phyloP scores from a whole-genome alignment of 2,797 vertebrate species.

The Melopsittacus undulatus region DNA sequence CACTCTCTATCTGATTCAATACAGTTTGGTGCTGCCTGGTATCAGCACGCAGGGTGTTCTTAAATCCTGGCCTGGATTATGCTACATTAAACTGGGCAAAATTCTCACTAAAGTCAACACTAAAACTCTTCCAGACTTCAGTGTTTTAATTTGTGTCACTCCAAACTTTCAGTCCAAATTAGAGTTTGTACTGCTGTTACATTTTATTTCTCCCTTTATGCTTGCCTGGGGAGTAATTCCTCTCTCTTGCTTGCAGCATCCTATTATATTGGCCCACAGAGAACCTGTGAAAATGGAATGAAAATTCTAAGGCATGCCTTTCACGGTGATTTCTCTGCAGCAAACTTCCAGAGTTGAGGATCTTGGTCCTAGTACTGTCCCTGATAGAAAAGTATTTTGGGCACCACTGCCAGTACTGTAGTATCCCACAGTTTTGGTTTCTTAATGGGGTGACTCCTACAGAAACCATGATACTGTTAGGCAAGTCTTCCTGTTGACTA shows the following conservation, averaged over 20 bases:
- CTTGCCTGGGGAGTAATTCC: not conserved
- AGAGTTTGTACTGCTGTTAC: not conserved
- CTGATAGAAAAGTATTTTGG: not conserved
- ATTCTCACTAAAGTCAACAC: not conserved
- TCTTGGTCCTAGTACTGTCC: not conserved
- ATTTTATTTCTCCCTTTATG: not conserved
- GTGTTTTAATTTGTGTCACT: not conserved
- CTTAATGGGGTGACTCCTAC: not conserved
- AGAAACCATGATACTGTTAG: not conserved
- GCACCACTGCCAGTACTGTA: not conserved
- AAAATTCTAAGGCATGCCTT: not conserved
- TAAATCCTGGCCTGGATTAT: slow-evolving; percentile 32
- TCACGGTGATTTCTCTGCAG: not conserved
- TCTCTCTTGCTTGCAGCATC: not conserved
- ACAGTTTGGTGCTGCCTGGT: not conserved
- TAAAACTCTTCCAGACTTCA: not conserved
- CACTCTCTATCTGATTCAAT: slow-evolving; percentile 17
- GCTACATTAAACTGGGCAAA: not conserved
- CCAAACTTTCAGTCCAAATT: not conserved
- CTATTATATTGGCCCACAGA: not conserved
- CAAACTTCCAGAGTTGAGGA: not conserved
- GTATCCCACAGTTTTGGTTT: not conserved
- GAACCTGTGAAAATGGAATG: not conserved
- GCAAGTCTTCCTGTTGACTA: not conserved
- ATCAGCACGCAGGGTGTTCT: not conserved